Conservation (phyloP, 1,140 invertebrate genomes). For the Orchesella cincta region DNA sequence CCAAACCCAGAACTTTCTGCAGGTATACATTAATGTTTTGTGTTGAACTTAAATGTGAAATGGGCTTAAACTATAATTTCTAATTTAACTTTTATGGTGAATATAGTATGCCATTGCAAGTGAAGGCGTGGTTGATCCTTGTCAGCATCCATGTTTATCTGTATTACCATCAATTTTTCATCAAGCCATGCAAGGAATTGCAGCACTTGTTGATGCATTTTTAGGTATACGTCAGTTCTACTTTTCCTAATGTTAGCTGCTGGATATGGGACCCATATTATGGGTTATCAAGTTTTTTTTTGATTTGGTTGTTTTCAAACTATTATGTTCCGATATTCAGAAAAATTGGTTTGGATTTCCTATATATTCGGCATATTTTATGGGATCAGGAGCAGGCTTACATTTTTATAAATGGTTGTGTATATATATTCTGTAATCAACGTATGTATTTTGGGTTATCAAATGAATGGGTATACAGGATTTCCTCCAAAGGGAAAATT, state of each 20-base stretch:
- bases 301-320: not conserved
- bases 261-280: not conserved
- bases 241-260: not conserved
- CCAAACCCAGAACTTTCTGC: constrained; percentile 79
- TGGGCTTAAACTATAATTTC: constrained; percentile 29
- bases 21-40: constrained; percentile 49
- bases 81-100: constrained; percentile 8
- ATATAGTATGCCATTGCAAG: constrained; percentile 69
- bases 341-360: not conserved
- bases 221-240: constrained; percentile 76
- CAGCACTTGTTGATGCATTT: constrained; percentile 92
- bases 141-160: constrained; percentile 87
- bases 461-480: constrained; percentile 32
- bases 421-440: constrained; percentile 26
- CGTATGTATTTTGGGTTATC: constrained; percentile 17
- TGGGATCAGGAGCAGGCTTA: no score
- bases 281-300: not conserved
- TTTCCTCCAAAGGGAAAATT: constrained; percentile 18
- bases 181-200: constrained; percentile 89
- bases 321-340: not conserved
- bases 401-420: no score
- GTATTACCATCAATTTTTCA: constrained; percentile 85
- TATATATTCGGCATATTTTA: no score
- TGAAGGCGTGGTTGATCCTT: constrained; percentile 74
- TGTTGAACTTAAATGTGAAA: not conserved